A percentile compares a stretch with the other conserved stretches of the same genome.
These are phyloP conservation scores for Columba janthina DNA, from an alignment of 2,113 vertebrate species.

Conservation along the genomic window DNA sequence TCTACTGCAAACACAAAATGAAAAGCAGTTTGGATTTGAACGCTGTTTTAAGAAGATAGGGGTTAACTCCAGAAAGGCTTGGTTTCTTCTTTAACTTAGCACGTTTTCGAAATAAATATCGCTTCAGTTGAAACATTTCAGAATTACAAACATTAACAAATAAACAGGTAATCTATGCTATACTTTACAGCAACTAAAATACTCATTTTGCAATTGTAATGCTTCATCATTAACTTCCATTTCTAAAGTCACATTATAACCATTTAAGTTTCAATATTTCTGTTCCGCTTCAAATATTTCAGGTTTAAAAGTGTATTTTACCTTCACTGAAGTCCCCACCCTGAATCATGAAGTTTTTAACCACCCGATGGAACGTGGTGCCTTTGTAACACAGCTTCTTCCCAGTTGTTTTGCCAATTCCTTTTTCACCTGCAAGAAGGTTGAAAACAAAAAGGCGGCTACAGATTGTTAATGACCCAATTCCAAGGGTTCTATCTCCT, in stretches of 20 bases:
- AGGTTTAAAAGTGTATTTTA: constrained; percentile 50
- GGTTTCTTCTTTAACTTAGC: neutral
- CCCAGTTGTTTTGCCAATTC: constrained; percentile 92
- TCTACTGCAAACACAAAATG: neutral
- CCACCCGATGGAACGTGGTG: constrained; percentile 97
- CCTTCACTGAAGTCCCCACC: constrained; percentile 99
- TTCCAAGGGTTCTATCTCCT: neutral
- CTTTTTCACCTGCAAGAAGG: constrained; percentile 86
- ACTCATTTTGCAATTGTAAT: neutral
- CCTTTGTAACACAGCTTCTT: constrained; percentile 98
- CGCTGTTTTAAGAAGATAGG: neutral
- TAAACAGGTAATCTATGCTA: neutral
- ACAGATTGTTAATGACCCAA: neutral
- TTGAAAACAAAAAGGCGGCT: neutral
- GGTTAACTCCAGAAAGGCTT: neutral
- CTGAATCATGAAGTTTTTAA: constrained; percentile 99
- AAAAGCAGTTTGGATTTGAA: neutral
- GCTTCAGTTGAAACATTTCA: neutral
- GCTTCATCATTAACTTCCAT: neutral
- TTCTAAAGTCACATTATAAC: neutral
- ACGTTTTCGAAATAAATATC: neutral
- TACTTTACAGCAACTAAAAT: neutral
- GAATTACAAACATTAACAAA: neutral
- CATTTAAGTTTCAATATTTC: accelerated
- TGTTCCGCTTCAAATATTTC: neutral